These are phyloP conservation scores for Oryzias javanicus DNA, from an alignment of 2,113 vertebrate genomes.

Conservation along the genomic window DNA sequence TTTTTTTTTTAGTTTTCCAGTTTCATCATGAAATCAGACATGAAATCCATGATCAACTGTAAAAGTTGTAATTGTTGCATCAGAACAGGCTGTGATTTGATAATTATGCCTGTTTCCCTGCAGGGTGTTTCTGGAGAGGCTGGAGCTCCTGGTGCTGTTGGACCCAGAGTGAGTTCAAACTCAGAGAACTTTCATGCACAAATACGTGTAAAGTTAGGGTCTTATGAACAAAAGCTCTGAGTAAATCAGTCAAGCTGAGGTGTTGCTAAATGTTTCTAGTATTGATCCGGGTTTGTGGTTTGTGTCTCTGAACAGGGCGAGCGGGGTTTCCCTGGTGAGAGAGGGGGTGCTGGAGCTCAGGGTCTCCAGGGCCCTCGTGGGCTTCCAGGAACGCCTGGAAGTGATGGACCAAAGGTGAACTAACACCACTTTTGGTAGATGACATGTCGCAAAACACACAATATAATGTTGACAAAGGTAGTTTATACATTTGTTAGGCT, in stretches of 20 bases:
- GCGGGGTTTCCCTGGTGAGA: constrained; percentile 96
- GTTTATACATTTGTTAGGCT: no score
- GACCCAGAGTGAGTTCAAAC: constrained; percentile 87
- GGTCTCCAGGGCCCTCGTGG: constrained; percentile 92
- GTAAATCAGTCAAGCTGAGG: background rate
- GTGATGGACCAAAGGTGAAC: constrained; percentile 91
- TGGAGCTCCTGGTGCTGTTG: constrained; percentile 85
- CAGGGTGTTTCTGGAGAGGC: constrained; percentile 93
- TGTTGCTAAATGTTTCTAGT: background rate
- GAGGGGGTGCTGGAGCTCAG: constrained; percentile 88
- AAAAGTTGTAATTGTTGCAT: background rate
- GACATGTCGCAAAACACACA: no score
- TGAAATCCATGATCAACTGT: no score
- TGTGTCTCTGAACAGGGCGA: constrained; percentile 81
- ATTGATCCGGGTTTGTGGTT: constrained; percentile 1
- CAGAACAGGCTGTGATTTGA: background rate
- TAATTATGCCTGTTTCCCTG: constrained; percentile 26
- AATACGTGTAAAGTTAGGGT: background rate
- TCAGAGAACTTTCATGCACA: background rate
- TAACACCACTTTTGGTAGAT: background rate
- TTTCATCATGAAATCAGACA: no score
- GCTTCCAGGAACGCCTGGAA: constrained; percentile 94
- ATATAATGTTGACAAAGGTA: no score
- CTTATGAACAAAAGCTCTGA: background rate
- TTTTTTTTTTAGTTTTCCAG: no score